phyloP scores from a whole-genome alignment of 1,140 invertebrate genomes.

The Zaprionus kolodkinae region DNA sequence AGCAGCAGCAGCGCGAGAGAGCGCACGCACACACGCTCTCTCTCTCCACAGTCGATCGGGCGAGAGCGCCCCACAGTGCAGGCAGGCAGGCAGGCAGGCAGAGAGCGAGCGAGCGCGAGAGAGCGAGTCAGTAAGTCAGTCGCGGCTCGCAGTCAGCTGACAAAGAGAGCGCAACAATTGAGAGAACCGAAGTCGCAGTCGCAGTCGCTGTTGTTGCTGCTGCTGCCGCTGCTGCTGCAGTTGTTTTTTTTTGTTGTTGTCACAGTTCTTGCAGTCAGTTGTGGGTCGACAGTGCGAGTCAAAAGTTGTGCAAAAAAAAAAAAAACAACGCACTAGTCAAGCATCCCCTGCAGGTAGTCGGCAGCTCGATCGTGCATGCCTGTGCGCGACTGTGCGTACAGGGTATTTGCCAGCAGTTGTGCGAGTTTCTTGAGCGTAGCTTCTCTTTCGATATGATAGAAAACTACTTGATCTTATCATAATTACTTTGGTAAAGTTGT shows the following conservation, averaged over 20 bases:
- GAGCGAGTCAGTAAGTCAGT: slow-evolving; percentile 1
- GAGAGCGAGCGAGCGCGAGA: slow-evolving; percentile 6
- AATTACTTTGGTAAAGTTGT: too few species aligned
- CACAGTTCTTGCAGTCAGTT: not conserved
- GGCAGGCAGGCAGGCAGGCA: not conserved
- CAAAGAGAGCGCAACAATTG: slow-evolving; percentile 47
- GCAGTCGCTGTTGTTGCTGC: too few species aligned
- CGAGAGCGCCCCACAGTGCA: not conserved
- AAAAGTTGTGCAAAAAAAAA: not conserved
- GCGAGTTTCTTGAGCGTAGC: too few species aligned
- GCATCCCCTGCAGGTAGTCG: not conserved
- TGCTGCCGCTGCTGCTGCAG: not conserved
- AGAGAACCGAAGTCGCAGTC: slow-evolving; percentile 15
- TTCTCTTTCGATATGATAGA: too few species aligned
- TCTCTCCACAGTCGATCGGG: not conserved
- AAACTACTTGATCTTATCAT: too few species aligned
- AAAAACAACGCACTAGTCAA: not conserved
- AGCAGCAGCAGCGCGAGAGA: not conserved
- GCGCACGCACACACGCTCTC: not conserved
- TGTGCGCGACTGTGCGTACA: not conserved
- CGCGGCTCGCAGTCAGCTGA: slow-evolving; percentile 11
- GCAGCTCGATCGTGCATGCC: not conserved
- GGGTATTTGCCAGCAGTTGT: not conserved
- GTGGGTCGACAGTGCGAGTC: not conserved
- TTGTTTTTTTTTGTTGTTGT: slow-evolving; percentile 3